Conservation (phyloP, 2,888 invertebrate genomes). For the Thecophora atra region DNA sequence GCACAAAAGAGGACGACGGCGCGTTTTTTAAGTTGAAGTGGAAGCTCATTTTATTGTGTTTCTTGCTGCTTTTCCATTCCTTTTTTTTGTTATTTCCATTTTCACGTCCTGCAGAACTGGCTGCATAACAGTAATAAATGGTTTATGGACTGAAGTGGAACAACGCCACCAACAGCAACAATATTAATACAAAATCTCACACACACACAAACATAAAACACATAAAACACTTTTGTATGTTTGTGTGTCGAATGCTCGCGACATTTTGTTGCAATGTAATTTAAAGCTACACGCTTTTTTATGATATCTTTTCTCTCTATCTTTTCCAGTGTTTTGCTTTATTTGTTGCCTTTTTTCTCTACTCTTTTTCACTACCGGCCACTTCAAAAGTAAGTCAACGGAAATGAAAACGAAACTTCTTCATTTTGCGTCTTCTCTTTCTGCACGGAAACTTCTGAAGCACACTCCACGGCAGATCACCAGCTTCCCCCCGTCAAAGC, state of each 20-base stretch:
- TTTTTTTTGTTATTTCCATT: background rate
- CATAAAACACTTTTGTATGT: background rate
- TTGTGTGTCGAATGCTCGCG: background rate
- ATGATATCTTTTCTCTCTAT: too few relatives aligned
- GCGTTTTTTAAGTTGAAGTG: background rate
- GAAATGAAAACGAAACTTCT: conserved; percentile 19
- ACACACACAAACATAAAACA: background rate
- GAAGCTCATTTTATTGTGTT: background rate
- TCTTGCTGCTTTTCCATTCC: background rate
- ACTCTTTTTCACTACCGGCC: background rate
- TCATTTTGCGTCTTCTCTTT: background rate
- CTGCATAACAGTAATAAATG: conserved; percentile 11
- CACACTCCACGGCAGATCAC: background rate
- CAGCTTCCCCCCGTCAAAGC: background rate
- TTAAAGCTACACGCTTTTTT: background rate
- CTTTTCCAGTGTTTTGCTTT: background rate
- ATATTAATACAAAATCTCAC: background rate
- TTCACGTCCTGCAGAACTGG: background rate
- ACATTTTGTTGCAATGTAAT: background rate
- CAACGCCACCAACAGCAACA: background rate
- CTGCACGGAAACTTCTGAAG: background rate
- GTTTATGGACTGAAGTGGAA: background rate
- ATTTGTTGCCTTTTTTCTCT: background rate
- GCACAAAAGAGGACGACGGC: background rate
- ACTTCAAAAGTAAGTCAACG: background rate